Conservation (phyloP, 92 coral and sea anemone species). For the Epizoanthus ramosus region DNA sequence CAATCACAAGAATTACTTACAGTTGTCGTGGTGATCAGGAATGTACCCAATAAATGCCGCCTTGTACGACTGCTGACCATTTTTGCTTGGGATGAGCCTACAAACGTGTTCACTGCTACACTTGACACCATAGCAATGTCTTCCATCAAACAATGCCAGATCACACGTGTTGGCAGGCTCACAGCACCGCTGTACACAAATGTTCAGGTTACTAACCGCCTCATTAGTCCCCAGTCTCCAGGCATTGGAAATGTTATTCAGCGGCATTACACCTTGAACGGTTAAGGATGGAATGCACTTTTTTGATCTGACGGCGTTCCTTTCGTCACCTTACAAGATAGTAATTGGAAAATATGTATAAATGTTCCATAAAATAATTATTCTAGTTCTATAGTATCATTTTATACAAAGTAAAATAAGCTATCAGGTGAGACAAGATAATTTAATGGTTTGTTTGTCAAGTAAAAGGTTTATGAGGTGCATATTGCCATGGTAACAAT, state of each 20-base stretch:
- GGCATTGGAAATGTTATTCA: background rate
- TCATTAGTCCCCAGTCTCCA: background rate
- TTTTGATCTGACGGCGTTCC: background rate
- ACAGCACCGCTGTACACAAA: conserved; percentile 47
- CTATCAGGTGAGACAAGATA: too few species aligned
- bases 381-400: too few species aligned
- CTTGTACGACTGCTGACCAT: conserved; percentile 45
- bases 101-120: conserved; percentile 48
- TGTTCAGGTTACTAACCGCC: conserved; percentile 7
- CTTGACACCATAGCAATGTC: conserved; percentile 45
- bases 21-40: conserved; percentile 12
- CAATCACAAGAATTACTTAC: background rate
- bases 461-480: too few species aligned
- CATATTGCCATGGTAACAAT: too few species aligned
- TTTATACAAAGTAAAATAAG: too few species aligned
- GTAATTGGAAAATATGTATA: too few species aligned
- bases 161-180: conserved; percentile 38
- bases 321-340: background rate
- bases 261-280: conserved; percentile 16
- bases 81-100: conserved; percentile 30
- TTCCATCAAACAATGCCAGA: conserved; percentile 52
- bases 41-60: conserved; percentile 33
- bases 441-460: too few species aligned
- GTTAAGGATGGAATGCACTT: conserved; percentile 26
- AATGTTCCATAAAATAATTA: too few species aligned